These are phyloP conservation scores for Myrmophylax atrothorax DNA, from an alignment of 2,113 vertebrate genomes.

Conservation along the genomic window DNA sequence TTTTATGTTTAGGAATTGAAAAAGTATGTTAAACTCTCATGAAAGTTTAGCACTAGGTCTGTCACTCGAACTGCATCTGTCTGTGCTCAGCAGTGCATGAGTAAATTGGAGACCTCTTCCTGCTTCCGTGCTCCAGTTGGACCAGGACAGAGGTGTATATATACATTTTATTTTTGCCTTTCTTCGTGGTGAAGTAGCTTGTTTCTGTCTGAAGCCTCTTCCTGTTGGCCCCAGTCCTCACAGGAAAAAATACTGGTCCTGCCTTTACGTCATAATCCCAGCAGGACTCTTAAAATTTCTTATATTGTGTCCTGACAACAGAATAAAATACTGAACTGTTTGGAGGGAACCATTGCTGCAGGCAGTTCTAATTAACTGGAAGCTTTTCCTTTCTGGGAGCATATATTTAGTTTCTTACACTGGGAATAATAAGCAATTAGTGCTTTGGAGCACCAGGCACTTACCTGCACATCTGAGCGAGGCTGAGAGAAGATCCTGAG, in stretches of 20 bases:
- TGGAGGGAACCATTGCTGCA: background rate
- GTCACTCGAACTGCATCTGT: background rate
- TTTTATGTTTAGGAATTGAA: background rate
- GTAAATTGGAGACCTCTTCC: background rate
- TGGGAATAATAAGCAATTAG: slow-evolving; percentile 36
- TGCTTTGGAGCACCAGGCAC: background rate
- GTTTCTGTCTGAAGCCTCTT: background rate
- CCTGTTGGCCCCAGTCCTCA: background rate
- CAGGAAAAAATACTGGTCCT: background rate
- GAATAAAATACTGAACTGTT: slow-evolving; percentile 5
- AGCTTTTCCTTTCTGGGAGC: slow-evolving; percentile 3
- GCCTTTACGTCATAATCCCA: background rate
- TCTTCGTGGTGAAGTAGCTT: background rate
- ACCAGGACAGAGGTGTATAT: background rate
- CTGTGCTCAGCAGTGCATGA: rapidly evolving
- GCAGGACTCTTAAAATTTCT: slow-evolving; percentile 23
- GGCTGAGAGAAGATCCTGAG: background rate
- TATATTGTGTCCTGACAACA: slow-evolving; percentile 19
- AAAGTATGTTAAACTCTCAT: background rate
- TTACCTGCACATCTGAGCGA: background rate
- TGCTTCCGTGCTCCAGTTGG: background rate
- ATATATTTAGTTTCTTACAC: slow-evolving; percentile 7
- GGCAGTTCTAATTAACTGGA: slow-evolving; percentile 33
- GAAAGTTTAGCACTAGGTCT: background rate
- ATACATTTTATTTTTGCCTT: background rate